Evolutionary conservation across 2,113 vertebrate genomes (phyloP).

Genomic region (Glaucidium brasilianum): DNA sequence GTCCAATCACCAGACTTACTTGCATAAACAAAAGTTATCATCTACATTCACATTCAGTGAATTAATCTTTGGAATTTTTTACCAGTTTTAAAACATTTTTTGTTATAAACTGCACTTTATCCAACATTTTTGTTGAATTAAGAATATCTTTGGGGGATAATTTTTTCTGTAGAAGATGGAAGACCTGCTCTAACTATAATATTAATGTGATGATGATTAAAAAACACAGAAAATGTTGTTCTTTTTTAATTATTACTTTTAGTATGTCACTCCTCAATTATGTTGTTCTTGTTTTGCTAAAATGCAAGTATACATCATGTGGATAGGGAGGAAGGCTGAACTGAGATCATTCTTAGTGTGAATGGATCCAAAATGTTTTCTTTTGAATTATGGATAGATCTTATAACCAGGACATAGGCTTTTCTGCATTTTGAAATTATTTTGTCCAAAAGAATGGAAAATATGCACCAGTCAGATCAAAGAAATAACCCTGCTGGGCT

Average conservation of each 20-base stretch:
- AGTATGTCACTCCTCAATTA: not conserved
- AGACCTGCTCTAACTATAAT: not conserved
- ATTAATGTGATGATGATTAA: not conserved
- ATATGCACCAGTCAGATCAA: not conserved
- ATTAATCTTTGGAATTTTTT: not conserved
- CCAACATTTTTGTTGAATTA: not conserved
- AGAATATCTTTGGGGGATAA: not conserved
- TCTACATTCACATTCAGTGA: not conserved
- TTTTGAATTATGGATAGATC: not conserved
- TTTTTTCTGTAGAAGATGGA: not conserved
- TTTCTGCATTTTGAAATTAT: not conserved
- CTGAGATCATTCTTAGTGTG: not conserved
- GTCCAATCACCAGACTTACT: not conserved
- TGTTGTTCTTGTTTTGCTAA: not conserved
- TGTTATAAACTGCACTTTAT: not conserved
- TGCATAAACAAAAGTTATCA: not conserved
- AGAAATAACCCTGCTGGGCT: conserved; percentile 4
- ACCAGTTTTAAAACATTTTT: not conserved
- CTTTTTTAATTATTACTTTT: not conserved
- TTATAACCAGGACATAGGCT: not conserved
- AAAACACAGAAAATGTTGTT: not conserved
- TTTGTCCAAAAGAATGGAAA: not conserved
- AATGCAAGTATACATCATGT: not conserved
- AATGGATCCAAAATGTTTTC: not conserved
- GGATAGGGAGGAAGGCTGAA: not conserved